phyloP scores from a whole-genome alignment of 2,113 vertebrate species.

The Lamprologus tigripictilis region DNA sequence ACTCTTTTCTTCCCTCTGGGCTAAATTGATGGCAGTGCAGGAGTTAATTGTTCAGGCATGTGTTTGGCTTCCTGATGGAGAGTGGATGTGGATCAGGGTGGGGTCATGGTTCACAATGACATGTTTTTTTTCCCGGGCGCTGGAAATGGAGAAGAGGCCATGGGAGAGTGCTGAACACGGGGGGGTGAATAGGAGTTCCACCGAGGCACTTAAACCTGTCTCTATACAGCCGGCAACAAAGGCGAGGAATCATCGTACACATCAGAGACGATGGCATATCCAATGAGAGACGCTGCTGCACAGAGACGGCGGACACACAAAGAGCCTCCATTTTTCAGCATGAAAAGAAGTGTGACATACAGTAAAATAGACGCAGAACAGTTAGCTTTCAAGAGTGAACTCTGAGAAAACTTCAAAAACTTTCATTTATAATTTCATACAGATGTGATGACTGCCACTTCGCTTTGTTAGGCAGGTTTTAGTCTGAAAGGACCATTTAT shows the following conservation, averaged over 20 bases:
- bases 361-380: conserved; percentile 20
- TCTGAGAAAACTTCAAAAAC: conserved; percentile 30
- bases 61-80: conserved; percentile 69
- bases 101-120: conserved; percentile 65
- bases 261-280: conserved; percentile 26
- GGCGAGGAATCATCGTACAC: conserved; percentile 47
- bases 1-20: conserved; percentile 59
- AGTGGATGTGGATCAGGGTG: conserved; percentile 60
- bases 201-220: conserved; percentile 65
- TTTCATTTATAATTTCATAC: conserved; percentile 13
- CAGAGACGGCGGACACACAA: conserved; percentile 28
- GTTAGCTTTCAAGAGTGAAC: conserved; percentile 28
- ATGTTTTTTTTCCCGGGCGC: conserved; percentile 49
- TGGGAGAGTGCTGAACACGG: conserved; percentile 53
- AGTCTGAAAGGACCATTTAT: conserved; percentile 17
- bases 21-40: conserved; percentile 68
- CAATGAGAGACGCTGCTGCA: conserved; percentile 18
- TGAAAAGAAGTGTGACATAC: conserved; percentile 42
- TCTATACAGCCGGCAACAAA: conserved; percentile 56
- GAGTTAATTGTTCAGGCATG: conserved; percentile 74
- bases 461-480: background rate
- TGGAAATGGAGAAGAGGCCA: conserved; percentile 61
- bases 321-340: conserved; percentile 30
- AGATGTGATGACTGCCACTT: conserved; percentile 13
- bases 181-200: conserved; percentile 60